Conservation (phyloP, 2,888 invertebrate genomes). For the Drosophila merina region DNA sequence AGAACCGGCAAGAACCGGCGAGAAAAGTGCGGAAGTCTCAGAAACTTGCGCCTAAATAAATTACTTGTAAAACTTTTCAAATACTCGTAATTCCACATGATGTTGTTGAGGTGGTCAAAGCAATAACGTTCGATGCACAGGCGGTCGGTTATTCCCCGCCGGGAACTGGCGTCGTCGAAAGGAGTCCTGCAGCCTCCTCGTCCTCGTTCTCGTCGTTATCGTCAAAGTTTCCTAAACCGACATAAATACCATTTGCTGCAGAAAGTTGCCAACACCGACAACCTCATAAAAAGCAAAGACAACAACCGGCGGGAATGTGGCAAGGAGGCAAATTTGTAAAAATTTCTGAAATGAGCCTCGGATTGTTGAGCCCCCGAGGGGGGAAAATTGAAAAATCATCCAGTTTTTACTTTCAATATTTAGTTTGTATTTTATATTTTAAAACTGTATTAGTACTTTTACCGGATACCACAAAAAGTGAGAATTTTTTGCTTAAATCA, state of each 20-base stretch:
- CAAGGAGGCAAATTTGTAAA: constrained; percentile 39
- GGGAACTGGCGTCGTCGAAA: neutral
- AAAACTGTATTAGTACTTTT: too few relatives aligned
- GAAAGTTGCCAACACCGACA: constrained; percentile 66
- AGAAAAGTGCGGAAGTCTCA: constrained; percentile 41
- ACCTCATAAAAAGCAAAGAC: constrained; percentile 31
- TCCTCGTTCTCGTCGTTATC: constrained; percentile 53
- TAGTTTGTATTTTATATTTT: neutral
- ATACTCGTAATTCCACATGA: constrained; percentile 79
- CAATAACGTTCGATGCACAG: constrained; percentile 50
- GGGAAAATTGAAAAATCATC: neutral
- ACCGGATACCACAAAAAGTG: neutral
- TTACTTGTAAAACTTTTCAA: constrained; percentile 79
- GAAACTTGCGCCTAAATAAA: constrained; percentile 78
- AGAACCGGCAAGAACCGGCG: constrained; percentile 50
- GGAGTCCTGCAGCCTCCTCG: constrained; percentile 8
- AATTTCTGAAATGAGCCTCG: constrained; percentile 61
- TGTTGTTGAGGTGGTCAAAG: constrained; percentile 78
- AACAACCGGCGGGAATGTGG: constrained; percentile 23
- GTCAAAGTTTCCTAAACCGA: constrained; percentile 78
- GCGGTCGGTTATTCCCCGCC: constrained; percentile 4
- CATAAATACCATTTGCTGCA: constrained; percentile 79
- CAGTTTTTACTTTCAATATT: neutral
- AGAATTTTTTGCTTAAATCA: neutral
- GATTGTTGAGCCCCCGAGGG: constrained; percentile 22